Evolutionary conservation across 2,888 invertebrate species (phyloP), one percentile per base, ranked within the genome.

Genomic region (Pheosia gnoma): DNA sequence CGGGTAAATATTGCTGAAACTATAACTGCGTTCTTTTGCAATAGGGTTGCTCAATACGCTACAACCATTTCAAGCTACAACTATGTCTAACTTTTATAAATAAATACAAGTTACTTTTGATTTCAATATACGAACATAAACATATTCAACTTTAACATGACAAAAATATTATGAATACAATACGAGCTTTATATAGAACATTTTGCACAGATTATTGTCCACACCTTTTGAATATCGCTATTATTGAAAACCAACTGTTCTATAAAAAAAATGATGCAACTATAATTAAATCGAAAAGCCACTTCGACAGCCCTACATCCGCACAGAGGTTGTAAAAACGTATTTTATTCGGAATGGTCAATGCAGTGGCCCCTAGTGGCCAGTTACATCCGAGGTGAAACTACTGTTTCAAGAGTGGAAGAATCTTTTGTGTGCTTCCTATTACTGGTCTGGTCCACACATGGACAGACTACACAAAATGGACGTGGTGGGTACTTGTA

Each of bases 301-400:
- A 38, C 25, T 43, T 7, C 57, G 59, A 7, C 69, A 75, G n/a
- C 75, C 75, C 78, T 75, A 68, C 39, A 41, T 59, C 53, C 39
- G 63, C 53, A 65, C 57, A 55, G 59, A 72, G 55, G 75, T 83
- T 82, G 84, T 84, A 83, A 86, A 84, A 75, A 81, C 75, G 83
- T 85, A 81, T 86, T 85, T 87, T 87, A 84, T 85, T 77, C 79
- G 74, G 77, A 74, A 78, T 74, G 83, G 86, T 80, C 83, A 77
- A 72, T 75, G 75, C 73, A 74, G 81, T 80, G 71, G 80, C 72
- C 78, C 88, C 83, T 85, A 59, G 83, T 62, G 87, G 62, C 77
- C 78, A 77, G 82, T 87, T 85, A 73, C 55, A 66, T 69, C 62
- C 70, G 74, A 73, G 78, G 74, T 64, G 65, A 67, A 78, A 73